phyloP scores from a whole-genome alignment of 2,113 vertebrate genomes.

The Grallaria varia region DNA sequence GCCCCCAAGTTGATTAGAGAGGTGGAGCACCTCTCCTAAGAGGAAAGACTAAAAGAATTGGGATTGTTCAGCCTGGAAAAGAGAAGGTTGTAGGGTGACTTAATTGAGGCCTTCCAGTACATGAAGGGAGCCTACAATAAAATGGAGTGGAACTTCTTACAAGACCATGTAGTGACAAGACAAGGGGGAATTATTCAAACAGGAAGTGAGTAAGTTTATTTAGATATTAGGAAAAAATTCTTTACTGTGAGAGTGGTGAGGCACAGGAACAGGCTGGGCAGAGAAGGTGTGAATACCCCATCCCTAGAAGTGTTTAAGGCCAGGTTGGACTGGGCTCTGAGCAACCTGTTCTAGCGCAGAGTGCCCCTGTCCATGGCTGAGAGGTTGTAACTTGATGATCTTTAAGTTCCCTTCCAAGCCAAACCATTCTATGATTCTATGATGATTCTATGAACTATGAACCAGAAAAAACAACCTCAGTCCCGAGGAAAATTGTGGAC shows the following conservation, averaged over 20 bases:
- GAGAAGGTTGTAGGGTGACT: background rate
- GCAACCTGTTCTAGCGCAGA: background rate
- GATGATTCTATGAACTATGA: background rate
- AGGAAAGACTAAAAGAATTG: background rate
- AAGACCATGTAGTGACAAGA: background rate
- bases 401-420: background rate
- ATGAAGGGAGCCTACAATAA: background rate
- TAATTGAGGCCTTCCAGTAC: background rate
- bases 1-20: background rate
- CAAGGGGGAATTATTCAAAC: background rate
- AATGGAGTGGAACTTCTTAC: background rate
- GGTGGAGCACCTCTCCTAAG: background rate
- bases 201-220: background rate
- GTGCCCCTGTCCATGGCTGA: accelerated
- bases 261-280: background rate
- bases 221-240: background rate
- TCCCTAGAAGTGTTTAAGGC: background rate
- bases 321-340: background rate
- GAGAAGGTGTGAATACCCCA: background rate
- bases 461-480: background rate
- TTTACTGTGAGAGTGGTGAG: background rate
- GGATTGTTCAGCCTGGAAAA: background rate
- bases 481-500: background rate
- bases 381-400: background rate
- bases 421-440: background rate